Base-by-base conservation (phyloP, 2,797 vertebrate genomes). In the Masticophis lateralis region DNA sequence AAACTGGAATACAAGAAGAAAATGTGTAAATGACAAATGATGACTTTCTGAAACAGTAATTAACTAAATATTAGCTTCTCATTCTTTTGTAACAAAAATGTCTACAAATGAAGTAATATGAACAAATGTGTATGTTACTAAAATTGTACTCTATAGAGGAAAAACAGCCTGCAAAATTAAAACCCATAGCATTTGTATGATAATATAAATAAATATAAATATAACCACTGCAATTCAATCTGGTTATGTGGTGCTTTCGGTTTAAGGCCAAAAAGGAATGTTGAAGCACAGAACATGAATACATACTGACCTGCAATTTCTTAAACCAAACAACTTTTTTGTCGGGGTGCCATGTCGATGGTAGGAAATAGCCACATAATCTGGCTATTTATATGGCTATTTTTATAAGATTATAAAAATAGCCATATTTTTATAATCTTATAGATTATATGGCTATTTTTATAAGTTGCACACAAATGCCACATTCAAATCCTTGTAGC, bases 1-100 rank as follows among this genome's bases (percentile, higher is more conserved):
- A 95, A 94, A 96, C 98, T 98, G 94, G 66, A 96, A 96, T 90
- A 97, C 74, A 96, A 83, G 88, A 91, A 32, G 51, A 87, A 27
- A 89, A 89, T 25, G 89, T 83, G 11, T 47, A 74, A 32, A 22
- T 32, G 88, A 89, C 28, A 89, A 47, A 14, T 51, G 43, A 61
- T 66, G 9, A 63, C 27, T 93, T 74, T 91, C 5, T 87, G 43
- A 87, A 92, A 88, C 57, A n/a, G 16, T 69, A 37, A 27, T 51
- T 92, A 87, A 88, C 57, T 66, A 74, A 74, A 88, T 69, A 18
- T 74, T 87, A 88, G 53, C n/a, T 9, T 13, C n/a, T 86, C 59
- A 53, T 28, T 91, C 10, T 83, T 90, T 51, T 32, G 10, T 86
- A 86, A 86, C n/a, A 51, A 53, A 91, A 91, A 57, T 43, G 27